phyloP scores from a whole-genome alignment of 2,888 invertebrate genomes.

The Dolomedes plantarius region DNA sequence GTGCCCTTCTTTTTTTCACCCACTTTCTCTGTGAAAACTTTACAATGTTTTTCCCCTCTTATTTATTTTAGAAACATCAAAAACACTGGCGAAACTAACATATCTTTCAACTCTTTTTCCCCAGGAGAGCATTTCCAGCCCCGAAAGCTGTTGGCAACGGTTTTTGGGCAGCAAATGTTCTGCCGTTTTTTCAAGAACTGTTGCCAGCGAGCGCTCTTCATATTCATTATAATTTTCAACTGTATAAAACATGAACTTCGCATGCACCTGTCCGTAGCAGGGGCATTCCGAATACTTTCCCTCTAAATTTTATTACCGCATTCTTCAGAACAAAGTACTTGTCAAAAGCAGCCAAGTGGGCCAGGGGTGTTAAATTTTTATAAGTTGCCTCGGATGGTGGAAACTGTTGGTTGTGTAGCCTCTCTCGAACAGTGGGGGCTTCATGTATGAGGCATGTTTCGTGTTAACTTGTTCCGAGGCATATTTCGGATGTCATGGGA shows the following conservation, averaged over 20 bases:
- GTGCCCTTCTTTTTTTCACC: no score
- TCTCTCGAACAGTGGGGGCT: no score
- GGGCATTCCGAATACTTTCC: conserved; percentile 8
- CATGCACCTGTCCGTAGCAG: not conserved
- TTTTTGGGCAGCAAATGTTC: conserved; percentile 17
- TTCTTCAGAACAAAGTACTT: conserved; percentile 38
- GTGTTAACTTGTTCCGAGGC: not conserved
- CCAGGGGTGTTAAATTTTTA: conserved; percentile 58
- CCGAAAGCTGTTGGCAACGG: conserved; percentile 8
- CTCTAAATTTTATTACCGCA: conserved; percentile 53
- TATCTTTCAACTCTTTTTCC: not conserved
- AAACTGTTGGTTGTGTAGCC: no score
- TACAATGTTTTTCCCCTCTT: not conserved
- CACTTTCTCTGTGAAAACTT: not conserved
- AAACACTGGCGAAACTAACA: not conserved
- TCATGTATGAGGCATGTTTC: not conserved
- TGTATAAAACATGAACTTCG: conserved; percentile 51
- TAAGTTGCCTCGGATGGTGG: no score
- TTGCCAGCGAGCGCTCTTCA: not conserved
- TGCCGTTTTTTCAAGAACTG: not conserved
- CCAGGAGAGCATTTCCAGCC: not conserved
- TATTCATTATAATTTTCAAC: conserved; percentile 5
- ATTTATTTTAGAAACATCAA: not conserved
- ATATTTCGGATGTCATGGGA: not conserved
- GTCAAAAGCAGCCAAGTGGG: conserved; percentile 36